Percentiles rank a stretch among this genome's conserved stretches.
Conservation (phyloP, 1,140 invertebrate genomes). For the Apis mellifera region DNA sequence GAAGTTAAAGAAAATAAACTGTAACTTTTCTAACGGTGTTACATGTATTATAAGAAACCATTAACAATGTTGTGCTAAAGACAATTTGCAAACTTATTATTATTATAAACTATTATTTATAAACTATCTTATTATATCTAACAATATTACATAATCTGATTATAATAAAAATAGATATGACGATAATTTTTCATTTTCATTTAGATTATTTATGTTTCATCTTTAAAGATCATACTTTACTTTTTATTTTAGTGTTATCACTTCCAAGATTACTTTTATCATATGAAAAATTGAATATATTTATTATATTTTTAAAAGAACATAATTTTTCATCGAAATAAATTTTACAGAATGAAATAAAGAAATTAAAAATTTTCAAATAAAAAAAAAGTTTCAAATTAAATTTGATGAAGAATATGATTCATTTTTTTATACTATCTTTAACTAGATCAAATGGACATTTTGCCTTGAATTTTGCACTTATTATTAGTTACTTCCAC, state of each 20-base stretch:
- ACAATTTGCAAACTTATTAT: slow-evolving; percentile 9
- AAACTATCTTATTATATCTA: not conserved
- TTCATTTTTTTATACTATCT: not conserved
- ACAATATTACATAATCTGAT: not conserved
- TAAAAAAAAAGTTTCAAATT: not conserved
- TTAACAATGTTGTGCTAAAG: slow-evolving; percentile 52
- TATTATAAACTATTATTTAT: slow-evolving; percentile 1
- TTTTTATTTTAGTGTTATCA: slow-evolving; percentile 19
- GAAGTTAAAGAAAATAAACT: slow-evolving; percentile 11
- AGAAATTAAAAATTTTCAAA: too few species aligned
- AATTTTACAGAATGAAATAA: not conserved
- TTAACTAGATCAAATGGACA: too few species aligned
- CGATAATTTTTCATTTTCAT: not conserved
- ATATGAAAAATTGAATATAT: slow-evolving; percentile 8
- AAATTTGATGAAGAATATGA: not conserved
- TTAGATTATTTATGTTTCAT: too few species aligned
- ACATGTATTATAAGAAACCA: slow-evolving; percentile 34
- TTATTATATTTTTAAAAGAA: slow-evolving; percentile 45
- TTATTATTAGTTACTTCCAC: too few species aligned
- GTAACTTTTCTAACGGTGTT: slow-evolving; percentile 8
- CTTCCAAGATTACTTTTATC: slow-evolving; percentile 17
- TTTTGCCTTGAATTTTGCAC: too few species aligned
- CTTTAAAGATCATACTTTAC: not conserved
- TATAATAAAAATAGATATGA: not conserved
- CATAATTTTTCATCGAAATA: too few species aligned